Conservation (phyloP, 2,888 invertebrate genomes). For the Amphipoea lucens region DNA sequence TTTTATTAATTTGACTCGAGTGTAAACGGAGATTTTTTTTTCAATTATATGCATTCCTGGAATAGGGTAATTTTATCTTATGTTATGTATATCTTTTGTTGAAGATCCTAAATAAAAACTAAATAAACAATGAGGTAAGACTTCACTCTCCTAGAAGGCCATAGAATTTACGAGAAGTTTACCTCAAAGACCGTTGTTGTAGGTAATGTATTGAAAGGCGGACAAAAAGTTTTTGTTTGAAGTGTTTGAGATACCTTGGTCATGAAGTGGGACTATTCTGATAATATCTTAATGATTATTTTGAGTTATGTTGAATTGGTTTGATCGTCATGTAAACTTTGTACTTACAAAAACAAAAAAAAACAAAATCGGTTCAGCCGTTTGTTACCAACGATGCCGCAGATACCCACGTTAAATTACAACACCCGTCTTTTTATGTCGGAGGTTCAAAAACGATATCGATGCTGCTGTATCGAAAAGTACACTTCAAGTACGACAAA, state of each 20-base stretch:
- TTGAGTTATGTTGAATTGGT: neutral
- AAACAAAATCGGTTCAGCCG: neutral
- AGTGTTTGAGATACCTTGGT: neutral
- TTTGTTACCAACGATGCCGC: neutral
- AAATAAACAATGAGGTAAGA: neutral
- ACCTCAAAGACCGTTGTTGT: neutral
- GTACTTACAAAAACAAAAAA: neutral
- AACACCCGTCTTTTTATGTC: neutral
- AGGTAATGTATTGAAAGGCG: neutral
- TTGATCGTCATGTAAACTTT: too few species aligned
- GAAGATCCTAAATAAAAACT: neutral
- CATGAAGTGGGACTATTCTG: too few species aligned
- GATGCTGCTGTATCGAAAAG: neutral
- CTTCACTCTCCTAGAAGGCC: neutral
- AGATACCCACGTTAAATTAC: neutral
- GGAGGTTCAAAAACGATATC: neutral
- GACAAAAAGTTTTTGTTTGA: neutral
- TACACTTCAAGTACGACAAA: neutral
- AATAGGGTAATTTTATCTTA: neutral
- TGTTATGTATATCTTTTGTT: too few species aligned
- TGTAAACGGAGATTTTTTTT: neutral
- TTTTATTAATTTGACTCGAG: neutral
- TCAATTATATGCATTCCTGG: neutral
- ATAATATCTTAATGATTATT: neutral
- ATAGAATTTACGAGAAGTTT: slow-evolving; percentile 21